Evolutionary conservation across 2,888 invertebrate species (phyloP), one percentile per base, ranked within the genome.

Genomic region (Clanis bilineata): DNA sequence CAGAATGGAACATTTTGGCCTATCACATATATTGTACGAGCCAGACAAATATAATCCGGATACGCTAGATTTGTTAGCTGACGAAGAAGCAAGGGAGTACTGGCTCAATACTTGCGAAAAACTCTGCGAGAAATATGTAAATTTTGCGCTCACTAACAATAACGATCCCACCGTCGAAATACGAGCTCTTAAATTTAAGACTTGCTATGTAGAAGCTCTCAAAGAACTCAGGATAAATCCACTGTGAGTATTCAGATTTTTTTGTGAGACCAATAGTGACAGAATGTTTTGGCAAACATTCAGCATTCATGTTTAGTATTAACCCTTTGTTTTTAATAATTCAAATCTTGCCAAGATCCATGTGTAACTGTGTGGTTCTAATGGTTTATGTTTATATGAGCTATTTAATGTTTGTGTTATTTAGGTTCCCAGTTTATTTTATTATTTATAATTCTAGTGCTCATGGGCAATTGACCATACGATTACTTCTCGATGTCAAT

Each of bases 51-150:
- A 99, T 91, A 94, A 94, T 82, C 98, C 99, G 0, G 99, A 99
- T 85, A 97, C 98, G 32, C 95, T 98, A 67, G 98, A 99, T 89
- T 93, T 99, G 61, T 94, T 96, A 63, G 94, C 94, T 73, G 98
- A 99, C 83, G 93, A 93, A 67, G 96, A 96, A 80, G 98, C 98
- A 12, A 94, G 97, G 81, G 94, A 93, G 69, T 99, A 98, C 86
- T 99, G 99, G 99, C 93, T 99, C 54, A 94, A 95, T 65, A 98
- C 98, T 83, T 97, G 99, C 80, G 96, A 97, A 81, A 95, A 95
- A 68, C 95, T 97, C 72, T 95, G 97, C 15, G 95, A 95, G 69
- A 97, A 97, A 90, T 97, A 97, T 89, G 95, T 97, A 23, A 93
- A 94, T 67, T 96, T 96, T 83, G 98, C 98, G 0, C 94, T 96